These are phyloP conservation scores for Chondrilla cf. caribensis DNA, from an alignment of 37 sponge, comb jelly and placozoan species.

Conservation along the genomic window DNA sequence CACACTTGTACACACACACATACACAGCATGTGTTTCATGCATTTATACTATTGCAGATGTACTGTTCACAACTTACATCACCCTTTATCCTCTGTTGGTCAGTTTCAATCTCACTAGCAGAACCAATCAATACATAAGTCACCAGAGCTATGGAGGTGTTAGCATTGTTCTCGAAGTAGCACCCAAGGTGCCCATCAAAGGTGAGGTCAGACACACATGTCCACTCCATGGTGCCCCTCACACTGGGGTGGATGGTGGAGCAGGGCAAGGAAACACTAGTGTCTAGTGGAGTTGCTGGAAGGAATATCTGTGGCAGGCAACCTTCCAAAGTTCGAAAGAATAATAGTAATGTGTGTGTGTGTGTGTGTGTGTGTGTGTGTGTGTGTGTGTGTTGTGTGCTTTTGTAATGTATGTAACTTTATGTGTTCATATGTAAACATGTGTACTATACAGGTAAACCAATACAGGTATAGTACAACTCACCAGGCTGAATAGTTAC, in stretches of 20 bases:
- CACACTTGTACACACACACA: too few relatives aligned
- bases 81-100: neutral
- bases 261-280: neutral
- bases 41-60: too few relatives aligned
- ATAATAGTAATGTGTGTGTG: too few relatives aligned
- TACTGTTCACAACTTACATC: too few relatives aligned
- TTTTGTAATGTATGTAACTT: too few relatives aligned
- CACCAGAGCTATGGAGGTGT: neutral
- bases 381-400: too few relatives aligned
- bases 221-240: slow-evolving; percentile 10
- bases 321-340: too few relatives aligned
- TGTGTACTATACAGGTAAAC: neutral
- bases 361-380: too few relatives aligned
- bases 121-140: neutral
- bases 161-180: neutral
- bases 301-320: neutral
- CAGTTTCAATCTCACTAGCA: neutral
- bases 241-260: neutral
- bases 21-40: too few relatives aligned
- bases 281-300: neutral
- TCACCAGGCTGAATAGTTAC: too few relatives aligned
- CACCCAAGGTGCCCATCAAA: neutral
- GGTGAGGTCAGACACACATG: neutral
- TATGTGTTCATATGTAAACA: neutral
- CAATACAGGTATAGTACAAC: neutral